Percentiles rank a stretch among this genome's conserved stretches.
phyloP scores from a whole-genome alignment of 2,797 vertebrate genomes.

The Denticeps clupeoides region DNA sequence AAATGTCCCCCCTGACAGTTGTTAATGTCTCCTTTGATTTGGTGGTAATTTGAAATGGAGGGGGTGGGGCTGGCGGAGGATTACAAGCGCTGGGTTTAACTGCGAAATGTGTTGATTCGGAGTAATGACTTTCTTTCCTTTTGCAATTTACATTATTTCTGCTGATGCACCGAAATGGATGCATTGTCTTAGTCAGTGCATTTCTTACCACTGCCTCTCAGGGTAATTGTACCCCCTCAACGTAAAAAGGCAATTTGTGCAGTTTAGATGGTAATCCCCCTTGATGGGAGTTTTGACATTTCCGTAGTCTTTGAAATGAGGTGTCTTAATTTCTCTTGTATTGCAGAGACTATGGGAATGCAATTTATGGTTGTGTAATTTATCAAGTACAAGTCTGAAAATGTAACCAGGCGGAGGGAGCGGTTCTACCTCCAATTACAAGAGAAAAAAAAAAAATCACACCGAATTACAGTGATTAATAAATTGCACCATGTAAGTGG shows the following conservation, averaged over 20 bases:
- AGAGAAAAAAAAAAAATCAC: no score
- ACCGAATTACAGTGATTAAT: no score
- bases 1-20: neutral
- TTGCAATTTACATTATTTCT: neutral
- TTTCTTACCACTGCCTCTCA: neutral
- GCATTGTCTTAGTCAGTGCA: no score
- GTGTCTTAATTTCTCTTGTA: no score
- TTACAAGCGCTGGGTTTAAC: slow-evolving; percentile 9
- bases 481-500: no score
- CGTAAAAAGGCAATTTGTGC: neutral
- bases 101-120: slow-evolving; percentile 8
- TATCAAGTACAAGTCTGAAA: no score
- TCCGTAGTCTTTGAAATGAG: neutral
- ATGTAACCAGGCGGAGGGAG: no score
- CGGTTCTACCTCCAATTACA: no score
- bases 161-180: slow-evolving; percentile 1
- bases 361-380: no score
- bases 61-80: no score
- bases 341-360: no score
- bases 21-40: slow-evolving; percentile 4
- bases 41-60: slow-evolving; percentile 1
- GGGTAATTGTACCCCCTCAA: neutral
- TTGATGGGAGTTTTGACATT: no score
- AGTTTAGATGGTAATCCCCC: neutral
- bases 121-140: slow-evolving; percentile 1